Conservation (phyloP, 2,888 invertebrate species). For the Orchesella flavescens region DNA sequence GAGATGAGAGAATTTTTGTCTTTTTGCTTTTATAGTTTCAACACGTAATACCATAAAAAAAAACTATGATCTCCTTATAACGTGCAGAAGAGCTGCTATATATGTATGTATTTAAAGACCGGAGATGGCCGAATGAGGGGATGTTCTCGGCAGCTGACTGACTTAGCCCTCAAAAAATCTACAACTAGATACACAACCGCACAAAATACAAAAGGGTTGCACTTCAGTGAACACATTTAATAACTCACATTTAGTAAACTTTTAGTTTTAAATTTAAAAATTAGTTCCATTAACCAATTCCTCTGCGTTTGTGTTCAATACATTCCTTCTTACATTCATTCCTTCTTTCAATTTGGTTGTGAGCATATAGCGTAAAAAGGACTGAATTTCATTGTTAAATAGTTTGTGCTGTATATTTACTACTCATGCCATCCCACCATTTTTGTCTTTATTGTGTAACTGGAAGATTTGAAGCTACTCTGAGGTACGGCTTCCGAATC, state of each 20-base stretch:
- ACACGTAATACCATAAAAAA: slow-evolving; percentile 53
- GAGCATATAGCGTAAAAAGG: too few species aligned
- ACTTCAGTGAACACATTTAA: slow-evolving; percentile 20
- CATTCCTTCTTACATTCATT: too few species aligned
- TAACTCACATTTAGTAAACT: background rate
- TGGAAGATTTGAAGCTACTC: too few species aligned
- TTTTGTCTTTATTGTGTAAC: too few species aligned
- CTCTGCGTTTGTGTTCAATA: background rate
- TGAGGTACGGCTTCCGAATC: too few species aligned
- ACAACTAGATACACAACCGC: slow-evolving; percentile 23
- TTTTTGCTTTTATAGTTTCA: slow-evolving; percentile 36
- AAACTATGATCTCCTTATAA: background rate
- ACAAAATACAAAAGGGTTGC: slow-evolving; percentile 57
- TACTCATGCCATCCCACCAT: too few species aligned
- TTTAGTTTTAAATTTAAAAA: slow-evolving; percentile 19
- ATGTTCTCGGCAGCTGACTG: slow-evolving; percentile 65
- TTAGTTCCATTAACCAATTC: slow-evolving; percentile 31
- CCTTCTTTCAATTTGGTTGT: too few species aligned
- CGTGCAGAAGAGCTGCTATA: slow-evolving; percentile 2
- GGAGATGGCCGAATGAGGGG: slow-evolving; percentile 52
- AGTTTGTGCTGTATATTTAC: too few species aligned
- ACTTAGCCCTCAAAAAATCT: slow-evolving; percentile 38
- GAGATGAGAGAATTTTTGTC: background rate
- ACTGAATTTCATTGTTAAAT: too few species aligned
- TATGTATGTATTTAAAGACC: slow-evolving; percentile 13